phyloP scores from a whole-genome alignment of 2,113 vertebrate species.

The Cochlearius cochlearius region DNA sequence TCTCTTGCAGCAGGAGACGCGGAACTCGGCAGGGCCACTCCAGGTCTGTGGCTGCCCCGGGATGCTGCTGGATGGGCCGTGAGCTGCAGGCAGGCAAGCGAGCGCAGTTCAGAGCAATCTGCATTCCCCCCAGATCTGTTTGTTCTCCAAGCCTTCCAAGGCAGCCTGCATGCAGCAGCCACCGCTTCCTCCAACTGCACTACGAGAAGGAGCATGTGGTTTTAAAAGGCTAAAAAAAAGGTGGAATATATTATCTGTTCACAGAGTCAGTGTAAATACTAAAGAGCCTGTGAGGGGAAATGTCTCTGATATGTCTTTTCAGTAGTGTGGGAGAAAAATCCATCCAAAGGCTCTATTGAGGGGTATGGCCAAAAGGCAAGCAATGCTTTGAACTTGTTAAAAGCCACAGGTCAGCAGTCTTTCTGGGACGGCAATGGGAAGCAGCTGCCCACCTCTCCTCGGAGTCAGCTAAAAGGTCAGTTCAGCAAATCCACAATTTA shows the following conservation, averaged over 20 bases:
- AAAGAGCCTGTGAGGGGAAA: background rate
- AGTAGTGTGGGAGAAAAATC: constrained; percentile 9
- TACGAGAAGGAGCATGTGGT: background rate
- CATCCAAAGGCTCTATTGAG: background rate
- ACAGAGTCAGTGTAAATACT: constrained; percentile 35
- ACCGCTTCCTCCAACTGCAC: background rate
- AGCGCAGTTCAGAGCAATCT: background rate
- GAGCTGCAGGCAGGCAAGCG: background rate
- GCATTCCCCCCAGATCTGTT: background rate
- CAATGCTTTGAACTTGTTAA: background rate
- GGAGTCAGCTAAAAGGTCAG: background rate
- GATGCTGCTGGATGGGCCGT: background rate
- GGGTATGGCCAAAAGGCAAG: constrained; percentile 6
- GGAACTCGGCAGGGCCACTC: background rate
- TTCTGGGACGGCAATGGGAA: background rate
- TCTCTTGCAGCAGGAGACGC: background rate
- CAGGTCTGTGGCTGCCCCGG: background rate
- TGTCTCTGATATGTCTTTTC: constrained; percentile 25
- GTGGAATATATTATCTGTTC: constrained; percentile 33
- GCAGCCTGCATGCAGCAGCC: background rate
- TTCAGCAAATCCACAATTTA: background rate
- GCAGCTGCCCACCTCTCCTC: constrained; percentile 6
- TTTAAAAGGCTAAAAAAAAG: background rate
- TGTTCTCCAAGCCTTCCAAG: background rate
- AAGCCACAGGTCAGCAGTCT: background rate